phyloP scores from a whole-genome alignment of 2,888 invertebrate genomes.

The Drosophila paranaensis region DNA sequence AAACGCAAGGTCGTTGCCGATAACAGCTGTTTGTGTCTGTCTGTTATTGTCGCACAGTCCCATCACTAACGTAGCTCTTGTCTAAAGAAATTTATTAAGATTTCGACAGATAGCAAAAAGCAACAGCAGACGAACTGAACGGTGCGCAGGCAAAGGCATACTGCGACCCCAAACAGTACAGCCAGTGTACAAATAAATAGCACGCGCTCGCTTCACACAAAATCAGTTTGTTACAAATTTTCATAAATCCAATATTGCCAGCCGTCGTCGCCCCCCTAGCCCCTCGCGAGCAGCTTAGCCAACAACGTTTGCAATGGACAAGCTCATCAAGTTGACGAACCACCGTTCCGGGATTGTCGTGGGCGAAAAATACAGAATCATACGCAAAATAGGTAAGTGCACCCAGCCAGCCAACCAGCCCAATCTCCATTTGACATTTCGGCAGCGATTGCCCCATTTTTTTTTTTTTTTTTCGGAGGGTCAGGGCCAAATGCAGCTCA shows the following conservation, averaged over 20 bases:
- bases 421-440: not conserved
- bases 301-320: slow-evolving; percentile 28
- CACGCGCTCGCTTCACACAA: slow-evolving; percentile 5
- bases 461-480: slow-evolving; percentile 4
- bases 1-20: slow-evolving; percentile 45
- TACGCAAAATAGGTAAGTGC: slow-evolving; percentile 94
- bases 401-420: not conserved
- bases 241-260: slow-evolving; percentile 18
- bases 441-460: slow-evolving; percentile 3
- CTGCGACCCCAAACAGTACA: slow-evolving; percentile 9
- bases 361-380: slow-evolving; percentile 96
- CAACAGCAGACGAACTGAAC: slow-evolving; percentile 1
- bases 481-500: slow-evolving; percentile 9
- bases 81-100: slow-evolving; percentile 34
- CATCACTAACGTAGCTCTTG: slow-evolving; percentile 41
- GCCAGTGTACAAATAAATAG: slow-evolving; percentile 19
- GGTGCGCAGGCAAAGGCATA: slow-evolving; percentile 8
- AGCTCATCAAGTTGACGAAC: slow-evolving; percentile 72
- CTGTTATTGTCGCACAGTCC: slow-evolving; percentile 39
- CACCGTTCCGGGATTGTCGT: slow-evolving; percentile 90
- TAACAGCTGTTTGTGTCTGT: slow-evolving; percentile 46
- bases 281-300: slow-evolving; percentile 11
- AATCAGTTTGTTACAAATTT: slow-evolving; percentile 17
- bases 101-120: slow-evolving; percentile 23
- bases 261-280: slow-evolving; percentile 15